These are phyloP conservation scores for Cotesia glomerata DNA, from an alignment of 1,140 invertebrate genomes.

Conservation along the genomic window DNA sequence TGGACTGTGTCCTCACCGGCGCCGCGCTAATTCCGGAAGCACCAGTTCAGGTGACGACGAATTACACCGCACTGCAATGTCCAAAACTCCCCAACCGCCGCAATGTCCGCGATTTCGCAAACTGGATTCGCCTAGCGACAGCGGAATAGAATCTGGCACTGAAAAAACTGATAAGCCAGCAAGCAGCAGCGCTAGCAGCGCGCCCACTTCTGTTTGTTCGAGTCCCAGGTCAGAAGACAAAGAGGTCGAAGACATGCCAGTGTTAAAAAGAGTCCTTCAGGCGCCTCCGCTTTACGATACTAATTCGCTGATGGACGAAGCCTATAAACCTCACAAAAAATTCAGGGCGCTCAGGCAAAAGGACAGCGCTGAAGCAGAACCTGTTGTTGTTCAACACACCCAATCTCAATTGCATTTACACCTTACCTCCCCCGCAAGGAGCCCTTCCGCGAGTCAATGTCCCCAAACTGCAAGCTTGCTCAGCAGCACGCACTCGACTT, in stretches of 20 bases:
- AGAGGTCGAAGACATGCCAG: slow-evolving; percentile 91
- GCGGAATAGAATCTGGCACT: slow-evolving; percentile 91
- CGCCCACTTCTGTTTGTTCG: slow-evolving; percentile 81
- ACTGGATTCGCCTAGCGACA: slow-evolving; percentile 88
- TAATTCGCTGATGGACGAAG: slow-evolving; percentile 90
- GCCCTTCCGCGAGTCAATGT: slow-evolving; percentile 40
- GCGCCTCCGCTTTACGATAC: slow-evolving; percentile 89
- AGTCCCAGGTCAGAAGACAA: slow-evolving; percentile 85
- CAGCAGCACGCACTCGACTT: slow-evolving; percentile 84
- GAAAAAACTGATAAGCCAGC: slow-evolving; percentile 77
- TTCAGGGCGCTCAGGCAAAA: slow-evolving; percentile 83
- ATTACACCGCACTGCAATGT: slow-evolving; percentile 70
- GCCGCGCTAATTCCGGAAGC: slow-evolving; percentile 78
- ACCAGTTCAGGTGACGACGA: slow-evolving; percentile 80
- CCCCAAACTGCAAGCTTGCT: slow-evolving; percentile 62
- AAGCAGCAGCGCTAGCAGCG: slow-evolving; percentile 71
- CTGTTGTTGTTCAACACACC: slow-evolving; percentile 56
- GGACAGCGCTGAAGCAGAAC: slow-evolving; percentile 79
- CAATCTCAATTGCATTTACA: slow-evolving; percentile 63
- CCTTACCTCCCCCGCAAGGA: slow-evolving; percentile 57
- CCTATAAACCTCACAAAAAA: slow-evolving; percentile 94
- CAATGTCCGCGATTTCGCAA: slow-evolving; percentile 74
- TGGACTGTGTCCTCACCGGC: slow-evolving; percentile 69
- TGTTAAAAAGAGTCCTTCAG: slow-evolving; percentile 88
- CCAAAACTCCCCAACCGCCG: slow-evolving; percentile 61